Conservation (phyloP, 1,140 invertebrate genomes). For the Diachasmimorpha longicaudata region DNA sequence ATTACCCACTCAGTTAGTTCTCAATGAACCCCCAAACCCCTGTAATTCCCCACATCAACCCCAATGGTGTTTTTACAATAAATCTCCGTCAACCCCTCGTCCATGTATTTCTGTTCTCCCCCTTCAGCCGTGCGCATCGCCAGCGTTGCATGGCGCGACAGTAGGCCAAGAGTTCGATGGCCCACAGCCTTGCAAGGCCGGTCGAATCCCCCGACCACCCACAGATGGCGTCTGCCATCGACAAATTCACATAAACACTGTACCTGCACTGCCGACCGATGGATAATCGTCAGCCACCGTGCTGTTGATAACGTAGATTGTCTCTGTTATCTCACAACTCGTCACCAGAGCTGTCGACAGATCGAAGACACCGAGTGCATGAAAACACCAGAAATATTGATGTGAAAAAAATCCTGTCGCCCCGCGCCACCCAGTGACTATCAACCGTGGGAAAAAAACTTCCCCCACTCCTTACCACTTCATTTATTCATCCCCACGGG, state of each 20-base stretch:
- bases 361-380: too few relatives aligned
- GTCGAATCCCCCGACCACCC: slow-evolving; percentile 39
- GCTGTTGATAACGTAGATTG: not conserved
- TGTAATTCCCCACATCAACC: not conserved
- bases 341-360: too few relatives aligned
- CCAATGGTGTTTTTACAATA: not conserved
- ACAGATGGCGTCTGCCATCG: slow-evolving; percentile 19
- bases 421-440: not conserved
- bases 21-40: not conserved
- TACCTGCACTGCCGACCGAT: not conserved
- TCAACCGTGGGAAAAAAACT: slow-evolving; percentile 26
- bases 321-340: not conserved
- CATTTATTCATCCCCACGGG: not conserved
- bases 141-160: slow-evolving; percentile 43
- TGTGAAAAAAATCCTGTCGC: too few relatives aligned
- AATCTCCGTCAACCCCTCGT: not conserved
- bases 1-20: not conserved
- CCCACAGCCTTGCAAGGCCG: slow-evolving; percentile 61
- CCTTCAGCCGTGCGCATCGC: not conserved
- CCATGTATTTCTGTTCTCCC: not conserved
- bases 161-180: slow-evolving; percentile 57
- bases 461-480: not conserved
- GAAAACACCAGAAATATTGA: too few relatives aligned
- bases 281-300: not conserved
- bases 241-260: not conserved